Evolutionary conservation across 2,797 vertebrate genomes (phyloP).

Genomic region (Premnoplex brunnescens): DNA sequence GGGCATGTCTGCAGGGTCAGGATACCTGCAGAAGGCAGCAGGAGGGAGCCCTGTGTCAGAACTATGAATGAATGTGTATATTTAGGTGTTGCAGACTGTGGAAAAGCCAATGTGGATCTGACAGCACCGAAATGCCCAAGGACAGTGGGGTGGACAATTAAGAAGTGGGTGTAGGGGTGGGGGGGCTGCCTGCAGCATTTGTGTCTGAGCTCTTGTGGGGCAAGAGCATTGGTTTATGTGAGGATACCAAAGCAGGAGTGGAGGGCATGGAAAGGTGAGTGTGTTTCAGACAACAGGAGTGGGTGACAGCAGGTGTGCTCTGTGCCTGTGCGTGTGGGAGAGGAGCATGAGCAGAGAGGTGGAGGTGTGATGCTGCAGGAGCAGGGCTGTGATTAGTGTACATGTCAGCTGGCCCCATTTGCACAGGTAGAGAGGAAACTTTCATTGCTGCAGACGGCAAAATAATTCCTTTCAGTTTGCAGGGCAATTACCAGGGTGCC

Average conservation of each 20-base stretch:
- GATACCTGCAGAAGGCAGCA: background rate
- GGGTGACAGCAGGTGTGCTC: background rate
- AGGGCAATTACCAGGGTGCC: constrained; percentile 56
- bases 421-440: constrained; percentile 17
- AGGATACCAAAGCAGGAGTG: background rate
- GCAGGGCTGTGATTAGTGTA: background rate
- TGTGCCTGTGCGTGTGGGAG: background rate
- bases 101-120: background rate
- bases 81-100: background rate
- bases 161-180: background rate
- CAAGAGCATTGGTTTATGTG: background rate
- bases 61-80: fast-evolving
- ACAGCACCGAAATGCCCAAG: background rate
- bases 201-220: background rate
- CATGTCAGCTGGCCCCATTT: background rate
- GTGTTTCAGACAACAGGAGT: background rate
- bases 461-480: constrained; percentile 53
- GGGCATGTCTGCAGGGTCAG: background rate
- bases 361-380: fast-evolving
- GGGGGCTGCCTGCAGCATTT: background rate
- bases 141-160: fast-evolving
- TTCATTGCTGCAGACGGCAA: constrained; percentile 8
- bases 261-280: background rate
- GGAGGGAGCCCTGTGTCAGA: background rate
- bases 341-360: background rate